Evolutionary conservation across 2,797 vertebrate species (phyloP).

Genomic region (Acanthopagrus latus): DNA sequence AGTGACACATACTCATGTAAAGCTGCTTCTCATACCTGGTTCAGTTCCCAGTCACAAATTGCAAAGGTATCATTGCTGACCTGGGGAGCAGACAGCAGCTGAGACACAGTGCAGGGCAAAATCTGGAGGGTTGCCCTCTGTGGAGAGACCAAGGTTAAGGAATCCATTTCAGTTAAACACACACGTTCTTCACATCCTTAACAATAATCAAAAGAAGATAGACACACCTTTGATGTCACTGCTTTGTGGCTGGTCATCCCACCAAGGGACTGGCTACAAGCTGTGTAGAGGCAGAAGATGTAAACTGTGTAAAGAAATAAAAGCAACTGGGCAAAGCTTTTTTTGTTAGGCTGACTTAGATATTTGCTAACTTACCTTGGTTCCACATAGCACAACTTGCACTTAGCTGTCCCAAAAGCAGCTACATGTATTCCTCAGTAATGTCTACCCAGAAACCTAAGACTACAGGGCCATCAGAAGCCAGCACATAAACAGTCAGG

Average conservation of each 20-base stretch:
- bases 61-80: constrained; percentile 34
- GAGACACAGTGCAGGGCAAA: constrained; percentile 76
- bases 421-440: too few species aligned
- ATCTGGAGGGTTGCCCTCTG: constrained; percentile 54
- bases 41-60: constrained; percentile 52
- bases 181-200: not conserved
- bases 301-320: not conserved
- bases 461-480: not conserved
- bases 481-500: not conserved
- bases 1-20: too few species aligned
- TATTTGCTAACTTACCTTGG: constrained; percentile 40
- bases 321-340: not conserved
- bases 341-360: not conserved
- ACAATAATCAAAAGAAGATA: not conserved
- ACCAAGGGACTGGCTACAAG: constrained; percentile 1
- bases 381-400: constrained; percentile 21
- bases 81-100: constrained; percentile 69
- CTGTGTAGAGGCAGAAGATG: constrained; percentile 1
- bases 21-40: constrained; percentile 62
- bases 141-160: not conserved
- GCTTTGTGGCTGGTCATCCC: not conserved
- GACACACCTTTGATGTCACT: constrained; percentile 35
- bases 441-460: not conserved
- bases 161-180: not conserved
- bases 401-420: not conserved